These are phyloP conservation scores for Proteles cristata DNA, from an alignment of 2,113 vertebrate genomes.

Conservation along the genomic window DNA sequence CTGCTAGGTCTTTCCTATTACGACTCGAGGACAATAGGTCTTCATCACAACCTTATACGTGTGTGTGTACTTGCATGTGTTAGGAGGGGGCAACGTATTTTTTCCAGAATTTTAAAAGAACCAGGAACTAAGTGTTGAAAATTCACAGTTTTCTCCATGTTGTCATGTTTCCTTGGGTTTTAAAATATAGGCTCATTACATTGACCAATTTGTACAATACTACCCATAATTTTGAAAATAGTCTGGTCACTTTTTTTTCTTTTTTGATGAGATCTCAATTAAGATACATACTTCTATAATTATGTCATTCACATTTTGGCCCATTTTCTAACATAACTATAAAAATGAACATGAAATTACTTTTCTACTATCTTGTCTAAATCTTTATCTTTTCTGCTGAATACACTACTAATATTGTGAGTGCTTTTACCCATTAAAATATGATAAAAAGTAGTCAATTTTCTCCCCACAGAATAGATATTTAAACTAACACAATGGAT, in stretches of 20 bases:
- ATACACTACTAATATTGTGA: neutral
- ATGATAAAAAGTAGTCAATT: neutral
- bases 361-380: constrained; percentile 64
- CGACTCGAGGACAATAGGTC: neutral
- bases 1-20: neutral
- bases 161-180: constrained; percentile 33
- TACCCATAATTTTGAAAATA: constrained; percentile 65
- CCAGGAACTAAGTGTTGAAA: neutral
- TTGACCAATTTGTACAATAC: constrained; percentile 54
- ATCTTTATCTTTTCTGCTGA: constrained; percentile 63
- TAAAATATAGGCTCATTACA: constrained; percentile 34
- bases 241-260: constrained; percentile 19
- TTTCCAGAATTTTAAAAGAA: constrained; percentile 12
- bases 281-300: constrained; percentile 75
- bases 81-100: neutral
- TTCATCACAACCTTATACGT: neutral
- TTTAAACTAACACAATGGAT: constrained; percentile 32
- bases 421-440: constrained; percentile 31
- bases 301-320: constrained; percentile 35
- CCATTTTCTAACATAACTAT: constrained; percentile 68
- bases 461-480: constrained; percentile 17
- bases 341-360: constrained; percentile 63
- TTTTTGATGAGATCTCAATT: constrained; percentile 45
- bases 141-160: neutral
- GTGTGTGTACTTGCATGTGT: neutral